Evolutionary conservation across 2,888 invertebrate genomes (phyloP), one percentile per base, ranked within the genome.

Genomic region (Acrocera orbiculus): DNA sequence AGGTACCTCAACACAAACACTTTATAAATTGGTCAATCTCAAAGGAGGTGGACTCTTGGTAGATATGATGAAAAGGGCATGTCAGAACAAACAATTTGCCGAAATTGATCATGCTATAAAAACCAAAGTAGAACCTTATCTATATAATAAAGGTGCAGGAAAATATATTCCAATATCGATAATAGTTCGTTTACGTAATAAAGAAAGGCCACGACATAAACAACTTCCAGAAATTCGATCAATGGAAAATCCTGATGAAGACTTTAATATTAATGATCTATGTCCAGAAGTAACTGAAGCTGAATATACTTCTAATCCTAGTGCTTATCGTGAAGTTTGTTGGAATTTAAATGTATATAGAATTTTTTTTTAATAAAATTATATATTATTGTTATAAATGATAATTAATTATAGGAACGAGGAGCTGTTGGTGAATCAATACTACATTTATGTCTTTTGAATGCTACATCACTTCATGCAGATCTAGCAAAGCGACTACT

Each of bases 401-500:
- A 7, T 6, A 27, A 27, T 27, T 4, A 27, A 22, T 8, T 8
- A 22, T 16, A 81, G 64, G 78, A 90, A 54, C 70, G 90, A 34
- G 96, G 96, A 0, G 89, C 92, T 3, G 93, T 96, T 1, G 95
- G 96, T 0, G 96, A 98, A 63, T 86, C 87, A 0, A 80, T 90
- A 40, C 64, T 98, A 10, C 96, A 95, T 58, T 64, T 95, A 19
- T 96, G 96, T 52, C 65, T 96, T 35, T 64, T 96, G 16, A 85
- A 87, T 49, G 87, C 92, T 0, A 85, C 90, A 0, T 80, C 89
- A 0, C 64, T 92, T 28, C 83, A 93, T 53, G 86, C 86, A 2
- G 93, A 93, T 54, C 67, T 98, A 34, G 93, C 92, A 0, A 95
- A 93, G 59, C 65, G 93, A 36, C 65, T 98, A 16, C 62, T 96